Evolutionary conservation across 2,113 vertebrate species (phyloP), one percentile per base, ranked within the genome.

Genomic region (Rattus rattus): DNA sequence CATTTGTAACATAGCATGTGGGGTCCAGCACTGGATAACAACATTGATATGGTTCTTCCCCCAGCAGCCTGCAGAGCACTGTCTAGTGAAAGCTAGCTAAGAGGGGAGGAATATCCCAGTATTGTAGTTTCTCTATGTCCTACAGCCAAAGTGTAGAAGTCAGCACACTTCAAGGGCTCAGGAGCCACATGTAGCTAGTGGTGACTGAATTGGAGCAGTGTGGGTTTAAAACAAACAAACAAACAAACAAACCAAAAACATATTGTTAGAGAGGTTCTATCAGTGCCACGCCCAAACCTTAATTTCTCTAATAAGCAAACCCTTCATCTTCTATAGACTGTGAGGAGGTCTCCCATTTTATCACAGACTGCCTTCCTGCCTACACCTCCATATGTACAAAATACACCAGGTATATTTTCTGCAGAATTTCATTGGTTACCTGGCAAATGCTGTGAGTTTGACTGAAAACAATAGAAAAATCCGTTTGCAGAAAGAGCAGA

Each of bases 221-320:
- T 16, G 16, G 30, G 22, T 33, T 79, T 52, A 33, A n/a, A 39
- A 7, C 5, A 61, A 56, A 16, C 5, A 2, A 43, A 43, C 43
- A 70, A 49, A 11, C 6, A 2, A 67, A 6, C 30, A 69, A 69
- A 10, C 63, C 30, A 69, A 69, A 33, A 52, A 1, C 11, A 39
- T 54, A 1, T 56, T 26, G 0, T 16, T 14, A 1, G 8, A 4
- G 61, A 49, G 7, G 26, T 70, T 52, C 80, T 92, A 0, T 36
- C 7, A 81, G 39, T 0, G 0, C 67, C 2, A 63, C 81, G 26
- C 59, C 8, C 10, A 61, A 2, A n/a, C 39, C 1, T 52, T 26
- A 2, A 1, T 20, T 80, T 92, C 16, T 36, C 72, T 5, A 14
- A 67, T 20, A 69, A 63, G 2, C 49, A 77, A 39, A 47, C 11